Conservation (phyloP, 1,140 invertebrate genomes). For the Cyrtorhinus lividipennis region DNA sequence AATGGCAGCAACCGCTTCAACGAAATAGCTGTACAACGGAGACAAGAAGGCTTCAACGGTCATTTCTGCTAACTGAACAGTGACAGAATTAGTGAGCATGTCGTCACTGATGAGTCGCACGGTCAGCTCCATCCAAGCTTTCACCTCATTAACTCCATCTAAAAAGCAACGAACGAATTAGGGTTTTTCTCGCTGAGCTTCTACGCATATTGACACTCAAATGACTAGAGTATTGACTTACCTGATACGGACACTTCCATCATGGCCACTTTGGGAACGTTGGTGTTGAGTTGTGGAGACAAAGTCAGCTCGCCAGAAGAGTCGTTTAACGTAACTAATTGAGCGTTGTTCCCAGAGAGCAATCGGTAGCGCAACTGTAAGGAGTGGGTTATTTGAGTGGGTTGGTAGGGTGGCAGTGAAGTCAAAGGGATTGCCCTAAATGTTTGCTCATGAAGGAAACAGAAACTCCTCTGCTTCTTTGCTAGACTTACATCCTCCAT, state of each 20-base stretch:
- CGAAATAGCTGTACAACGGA: conserved; percentile 72
- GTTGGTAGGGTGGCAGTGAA: too few species aligned
- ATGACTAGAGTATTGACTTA: too few species aligned
- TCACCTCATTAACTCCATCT: conserved; percentile 83
- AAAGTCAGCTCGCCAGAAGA: conserved; percentile 72
- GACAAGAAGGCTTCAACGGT: conserved; percentile 86
- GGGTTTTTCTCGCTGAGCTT: not conserved
- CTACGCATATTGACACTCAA: too few species aligned
- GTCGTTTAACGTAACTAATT: conserved; percentile 68
- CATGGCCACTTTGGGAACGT: conserved; percentile 82
- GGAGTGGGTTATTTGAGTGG: conserved; percentile 3
- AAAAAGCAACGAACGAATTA: conserved; percentile 25
- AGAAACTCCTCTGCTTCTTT: too few species aligned
- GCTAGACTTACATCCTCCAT: too few species aligned
- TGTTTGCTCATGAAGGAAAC: too few species aligned
- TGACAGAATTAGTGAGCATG: conserved; percentile 90
- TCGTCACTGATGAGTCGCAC: conserved; percentile 85
- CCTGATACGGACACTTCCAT: conserved; percentile 88
- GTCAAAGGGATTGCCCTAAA: too few species aligned
- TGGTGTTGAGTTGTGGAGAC: conserved; percentile 86
- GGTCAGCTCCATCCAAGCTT: conserved; percentile 73
- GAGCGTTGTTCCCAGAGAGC: conserved; percentile 83
- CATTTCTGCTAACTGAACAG: conserved; percentile 84
- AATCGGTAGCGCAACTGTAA: conserved; percentile 54
- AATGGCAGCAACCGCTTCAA: conserved; percentile 81